A percentile compares a stretch with the other conserved stretches of the same genome.
Conservation (phyloP, 2,113 vertebrate genomes). For the Forbesichthys papilliferus region DNA sequence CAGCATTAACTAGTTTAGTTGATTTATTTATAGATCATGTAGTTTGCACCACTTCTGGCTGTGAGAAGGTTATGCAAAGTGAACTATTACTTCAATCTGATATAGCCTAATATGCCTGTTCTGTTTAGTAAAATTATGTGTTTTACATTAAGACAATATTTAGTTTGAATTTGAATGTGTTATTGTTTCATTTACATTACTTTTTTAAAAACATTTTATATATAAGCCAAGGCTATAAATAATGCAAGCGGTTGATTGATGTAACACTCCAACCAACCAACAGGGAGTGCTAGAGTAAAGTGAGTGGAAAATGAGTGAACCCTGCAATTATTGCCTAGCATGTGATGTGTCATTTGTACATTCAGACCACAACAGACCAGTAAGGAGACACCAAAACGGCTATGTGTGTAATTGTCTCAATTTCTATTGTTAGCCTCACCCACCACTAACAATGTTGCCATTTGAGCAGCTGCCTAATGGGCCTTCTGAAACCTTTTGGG, state of each 20-base stretch:
- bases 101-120: no score
- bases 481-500: slow-evolving; percentile 2
- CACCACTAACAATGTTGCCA: background rate
- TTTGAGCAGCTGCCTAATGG: slow-evolving; percentile 28
- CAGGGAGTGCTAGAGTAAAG: slow-evolving; percentile 19
- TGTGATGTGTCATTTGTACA: background rate
- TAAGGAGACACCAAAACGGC: slow-evolving; percentile 16
- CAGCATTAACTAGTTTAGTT: no score
- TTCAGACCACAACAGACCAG: slow-evolving; percentile 18
- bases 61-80: no score
- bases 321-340: slow-evolving; percentile 12
- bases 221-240: background rate
- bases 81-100: no score
- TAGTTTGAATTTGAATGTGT: no score
- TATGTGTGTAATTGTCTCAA: slow-evolving; percentile 14
- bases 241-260: no score
- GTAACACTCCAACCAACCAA: background rate
- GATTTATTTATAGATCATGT: no score
- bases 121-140: no score
- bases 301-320: background rate
- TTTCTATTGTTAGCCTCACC: background rate
- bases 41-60: no score
- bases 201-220: no score
- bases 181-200: no score
- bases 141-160: no score